These are phyloP conservation scores for Tinea trinotella DNA, from an alignment of 2,888 invertebrate genomes.

Conservation along the genomic window DNA sequence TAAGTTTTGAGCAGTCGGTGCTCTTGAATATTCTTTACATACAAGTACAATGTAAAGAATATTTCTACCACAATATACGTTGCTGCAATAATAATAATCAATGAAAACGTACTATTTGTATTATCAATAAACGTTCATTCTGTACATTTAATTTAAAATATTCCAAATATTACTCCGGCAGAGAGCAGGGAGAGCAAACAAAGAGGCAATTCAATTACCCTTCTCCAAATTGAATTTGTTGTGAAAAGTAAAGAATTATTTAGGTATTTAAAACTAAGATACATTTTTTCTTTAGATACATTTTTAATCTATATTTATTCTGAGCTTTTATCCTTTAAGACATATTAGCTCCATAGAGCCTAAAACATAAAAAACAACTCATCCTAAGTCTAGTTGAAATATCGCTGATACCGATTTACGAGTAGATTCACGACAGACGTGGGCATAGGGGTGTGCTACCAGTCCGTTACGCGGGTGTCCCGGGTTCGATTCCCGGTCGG, in stretches of 20 bases:
- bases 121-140: constrained; percentile 14
- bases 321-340: no score
- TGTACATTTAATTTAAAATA: constrained; percentile 17
- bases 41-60: neutral
- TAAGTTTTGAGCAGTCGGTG: no score
- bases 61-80: neutral
- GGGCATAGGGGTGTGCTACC: no score
- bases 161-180: constrained; percentile 14
- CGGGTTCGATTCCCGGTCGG: no score
- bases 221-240: constrained; percentile 20
- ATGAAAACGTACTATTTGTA: constrained; percentile 10
- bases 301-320: neutral
- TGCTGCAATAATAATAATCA: constrained; percentile 1
- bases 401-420: no score
- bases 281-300: neutral
- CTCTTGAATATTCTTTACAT: no score
- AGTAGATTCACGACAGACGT: no score
- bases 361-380: no score
- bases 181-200: constrained; percentile 16
- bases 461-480: no score
- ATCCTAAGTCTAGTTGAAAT: no score
- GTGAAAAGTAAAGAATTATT: constrained; percentile 16
- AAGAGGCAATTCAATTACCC: constrained; percentile 22
- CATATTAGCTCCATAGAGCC: no score
- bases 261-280: constrained; percentile 7